A percentile compares a stretch with the other conserved stretches of the same genome.
Evolutionary conservation across 2,797 vertebrate species (phyloP).

Genomic region (Hydrocynus forskahlii): DNA sequence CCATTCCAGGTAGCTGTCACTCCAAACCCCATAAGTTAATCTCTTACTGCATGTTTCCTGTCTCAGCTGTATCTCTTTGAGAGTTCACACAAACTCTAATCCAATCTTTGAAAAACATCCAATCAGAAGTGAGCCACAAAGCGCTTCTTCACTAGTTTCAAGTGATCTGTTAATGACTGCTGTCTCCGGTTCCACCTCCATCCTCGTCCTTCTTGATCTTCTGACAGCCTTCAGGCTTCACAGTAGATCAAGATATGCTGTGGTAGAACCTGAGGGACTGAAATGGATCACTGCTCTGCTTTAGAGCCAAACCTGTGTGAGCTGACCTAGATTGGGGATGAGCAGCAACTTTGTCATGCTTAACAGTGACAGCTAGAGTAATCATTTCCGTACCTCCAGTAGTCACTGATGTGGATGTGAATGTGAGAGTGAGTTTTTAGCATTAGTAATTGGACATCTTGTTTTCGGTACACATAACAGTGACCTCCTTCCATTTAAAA

Average conservation of each 20-base stretch:
- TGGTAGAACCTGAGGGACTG: background rate
- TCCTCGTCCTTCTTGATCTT: constrained; percentile 4
- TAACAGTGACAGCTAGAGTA: background rate
- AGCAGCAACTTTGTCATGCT: background rate
- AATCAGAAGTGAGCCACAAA: background rate
- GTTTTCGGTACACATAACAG: no score
- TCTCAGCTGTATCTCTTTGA: background rate
- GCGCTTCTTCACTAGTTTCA: background rate
- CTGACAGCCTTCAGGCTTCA: background rate
- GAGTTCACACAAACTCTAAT: background rate
- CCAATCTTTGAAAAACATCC: constrained; percentile 5
- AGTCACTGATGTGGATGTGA: no score
- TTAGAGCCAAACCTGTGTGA: background rate
- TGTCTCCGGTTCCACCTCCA: background rate
- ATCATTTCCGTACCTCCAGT: no score
- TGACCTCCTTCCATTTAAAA: no score
- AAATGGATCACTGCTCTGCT: background rate
- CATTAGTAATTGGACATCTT: no score
- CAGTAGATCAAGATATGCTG: background rate
- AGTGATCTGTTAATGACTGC: constrained; percentile 1
- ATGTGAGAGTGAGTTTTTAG: no score
- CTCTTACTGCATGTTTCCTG: background rate
- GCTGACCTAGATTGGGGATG: background rate
- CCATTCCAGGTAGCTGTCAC: background rate
- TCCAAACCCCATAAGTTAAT: background rate